Percentiles rank a stretch among this genome's conserved stretches.
Evolutionary conservation across 64 coral and sea anemone species (phyloP).

Genomic region (Dendronephthya gigantea): DNA sequence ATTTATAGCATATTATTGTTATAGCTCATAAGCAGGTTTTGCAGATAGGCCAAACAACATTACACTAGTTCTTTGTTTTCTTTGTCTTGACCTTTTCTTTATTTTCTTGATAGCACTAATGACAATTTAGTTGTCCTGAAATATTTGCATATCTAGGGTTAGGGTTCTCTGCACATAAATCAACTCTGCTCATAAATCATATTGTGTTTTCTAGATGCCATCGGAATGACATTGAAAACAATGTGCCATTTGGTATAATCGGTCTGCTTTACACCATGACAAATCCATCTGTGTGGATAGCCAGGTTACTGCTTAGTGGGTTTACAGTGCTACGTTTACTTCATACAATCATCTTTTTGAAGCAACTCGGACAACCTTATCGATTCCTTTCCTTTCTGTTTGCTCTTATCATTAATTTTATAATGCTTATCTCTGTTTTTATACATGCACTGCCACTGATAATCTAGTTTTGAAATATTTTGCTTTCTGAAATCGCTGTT

Average conservation of each 20-base stretch:
- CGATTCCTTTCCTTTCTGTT: not conserved
- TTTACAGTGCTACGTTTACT: not conserved
- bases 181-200: too few species aligned
- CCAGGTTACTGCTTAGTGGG: not conserved
- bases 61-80: too few species aligned
- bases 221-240: not conserved
- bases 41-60: too few species aligned
- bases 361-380: not conserved
- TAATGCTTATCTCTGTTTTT: not conserved
- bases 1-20: too few species aligned
- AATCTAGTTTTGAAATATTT: not conserved
- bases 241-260: not conserved
- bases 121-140: too few species aligned
- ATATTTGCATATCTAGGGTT: too few species aligned
- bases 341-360: not conserved
- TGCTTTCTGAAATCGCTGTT: not conserved
- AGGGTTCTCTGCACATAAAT: too few species aligned
- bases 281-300: not conserved
- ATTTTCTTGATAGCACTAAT: too few species aligned
- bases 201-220: not conserved
- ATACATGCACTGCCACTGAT: not conserved
- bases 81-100: too few species aligned
- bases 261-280: not conserved
- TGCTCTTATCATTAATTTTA: not conserved
- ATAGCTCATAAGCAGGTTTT: too few species aligned